A percentile compares a stretch with the other conserved stretches of the same genome.
Evolutionary conservation across 1,140 invertebrate genomes (phyloP).

Genomic region (Psix sp.): DNA sequence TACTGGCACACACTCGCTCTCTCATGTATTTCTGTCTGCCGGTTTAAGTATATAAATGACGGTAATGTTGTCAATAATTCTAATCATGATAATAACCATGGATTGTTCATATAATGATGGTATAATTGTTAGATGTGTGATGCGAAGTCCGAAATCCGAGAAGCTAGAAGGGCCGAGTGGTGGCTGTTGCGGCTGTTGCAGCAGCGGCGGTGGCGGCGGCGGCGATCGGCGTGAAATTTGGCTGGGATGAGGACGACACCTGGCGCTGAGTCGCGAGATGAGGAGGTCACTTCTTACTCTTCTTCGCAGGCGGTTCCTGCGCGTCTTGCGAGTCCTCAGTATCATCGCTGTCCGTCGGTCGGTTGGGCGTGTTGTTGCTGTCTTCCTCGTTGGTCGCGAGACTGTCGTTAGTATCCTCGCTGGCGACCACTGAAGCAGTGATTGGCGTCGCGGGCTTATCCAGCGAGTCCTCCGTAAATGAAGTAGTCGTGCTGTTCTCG

Average conservation of each 20-base stretch:
- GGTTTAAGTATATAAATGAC: slow-evolving; percentile 76
- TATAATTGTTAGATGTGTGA: too few species aligned
- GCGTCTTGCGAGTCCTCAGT: slow-evolving; percentile 73
- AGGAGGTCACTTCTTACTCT: slow-evolving; percentile 75
- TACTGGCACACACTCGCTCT: slow-evolving; percentile 1
- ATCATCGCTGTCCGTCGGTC: slow-evolving; percentile 74
- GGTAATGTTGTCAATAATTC: slow-evolving; percentile 74
- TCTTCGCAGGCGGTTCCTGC: slow-evolving; percentile 73
- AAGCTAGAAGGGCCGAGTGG: slow-evolving; percentile 13
- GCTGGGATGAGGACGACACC: slow-evolving; percentile 57
- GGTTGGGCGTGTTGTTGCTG: slow-evolving; percentile 70
- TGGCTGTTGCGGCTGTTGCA: too few species aligned
- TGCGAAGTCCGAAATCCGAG: slow-evolving; percentile 1
- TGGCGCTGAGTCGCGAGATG: slow-evolving; percentile 64
- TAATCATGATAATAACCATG: too few species aligned
- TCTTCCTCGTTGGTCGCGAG: slow-evolving; percentile 69
- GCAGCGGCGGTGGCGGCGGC: too few species aligned
- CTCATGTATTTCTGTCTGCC: neutral
- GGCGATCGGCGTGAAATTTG: slow-evolving; percentile 69
- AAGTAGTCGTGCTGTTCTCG: slow-evolving; percentile 80
- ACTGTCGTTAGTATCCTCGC: slow-evolving; percentile 74
- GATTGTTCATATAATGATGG: too few species aligned
- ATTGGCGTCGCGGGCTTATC: slow-evolving; percentile 78
- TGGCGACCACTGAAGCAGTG: slow-evolving; percentile 63
- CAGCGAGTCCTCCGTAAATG: slow-evolving; percentile 84